Conservation (phyloP, 2,888 invertebrate species). For the Spatulosminthurus flaviceps region DNA sequence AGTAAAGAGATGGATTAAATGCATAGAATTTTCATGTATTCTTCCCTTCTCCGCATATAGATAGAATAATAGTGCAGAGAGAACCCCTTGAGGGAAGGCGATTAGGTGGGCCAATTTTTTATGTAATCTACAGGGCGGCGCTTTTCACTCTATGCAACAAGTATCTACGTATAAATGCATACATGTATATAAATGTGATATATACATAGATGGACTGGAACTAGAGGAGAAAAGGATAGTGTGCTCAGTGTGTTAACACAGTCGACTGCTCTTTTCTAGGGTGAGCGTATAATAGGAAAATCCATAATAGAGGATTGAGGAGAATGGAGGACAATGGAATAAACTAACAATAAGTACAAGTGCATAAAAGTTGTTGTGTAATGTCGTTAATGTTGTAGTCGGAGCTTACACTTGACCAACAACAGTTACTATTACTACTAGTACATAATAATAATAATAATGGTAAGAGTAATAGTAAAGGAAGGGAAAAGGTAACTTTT, state of each 20-base stretch:
- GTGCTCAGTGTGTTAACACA: no score
- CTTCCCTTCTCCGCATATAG: background rate
- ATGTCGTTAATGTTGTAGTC: slow-evolving; percentile 7
- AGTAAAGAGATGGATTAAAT: background rate
- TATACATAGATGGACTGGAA: slow-evolving; percentile 22
- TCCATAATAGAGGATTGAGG: background rate
- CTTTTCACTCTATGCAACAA: slow-evolving; percentile 29
- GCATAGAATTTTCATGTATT: slow-evolving; percentile 19
- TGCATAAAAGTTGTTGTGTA: slow-evolving; percentile 19
- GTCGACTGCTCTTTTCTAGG: background rate
- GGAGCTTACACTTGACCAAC: no score
- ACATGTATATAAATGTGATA: background rate
- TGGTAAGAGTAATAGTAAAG: no score
- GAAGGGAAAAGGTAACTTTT: slow-evolving; percentile 8
- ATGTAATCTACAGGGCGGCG: slow-evolving; percentile 44
- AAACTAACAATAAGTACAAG: slow-evolving; percentile 24
- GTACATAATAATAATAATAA: no score
- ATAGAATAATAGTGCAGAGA: slow-evolving; percentile 25
- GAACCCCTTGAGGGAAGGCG: slow-evolving; percentile 40
- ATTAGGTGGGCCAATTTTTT: slow-evolving; percentile 50
- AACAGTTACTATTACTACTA: no score
- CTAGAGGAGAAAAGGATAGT: slow-evolving; percentile 34
- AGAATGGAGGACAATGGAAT: slow-evolving; percentile 21
- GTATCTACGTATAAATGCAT: background rate
- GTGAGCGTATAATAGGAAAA: background rate